Evolutionary conservation across 2,113 vertebrate genomes (phyloP).

Genomic region (Nothocercus julius): DNA sequence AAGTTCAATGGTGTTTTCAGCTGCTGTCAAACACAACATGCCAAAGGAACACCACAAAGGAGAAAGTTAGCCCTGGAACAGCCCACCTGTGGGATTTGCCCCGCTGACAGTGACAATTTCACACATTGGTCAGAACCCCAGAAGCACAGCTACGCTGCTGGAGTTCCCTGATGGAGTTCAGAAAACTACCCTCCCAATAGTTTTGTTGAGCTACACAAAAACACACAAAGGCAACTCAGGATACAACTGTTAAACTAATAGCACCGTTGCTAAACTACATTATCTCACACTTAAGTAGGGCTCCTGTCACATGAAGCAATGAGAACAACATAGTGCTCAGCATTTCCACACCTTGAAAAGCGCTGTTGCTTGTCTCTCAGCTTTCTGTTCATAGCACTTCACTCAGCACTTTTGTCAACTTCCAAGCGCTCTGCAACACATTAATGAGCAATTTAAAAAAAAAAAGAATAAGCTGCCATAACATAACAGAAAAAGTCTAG

Average conservation of each 20-base stretch:
- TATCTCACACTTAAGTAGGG: not conserved
- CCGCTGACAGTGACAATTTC: not conserved
- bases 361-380: not conserved
- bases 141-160: not conserved
- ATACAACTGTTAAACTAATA: not conserved
- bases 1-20: not conserved
- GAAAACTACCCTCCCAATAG: not conserved
- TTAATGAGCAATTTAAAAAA: not conserved
- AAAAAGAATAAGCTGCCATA: not conserved
- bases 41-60: not conserved
- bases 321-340: not conserved
- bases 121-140: not conserved
- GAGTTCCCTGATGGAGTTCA: not conserved
- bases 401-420: not conserved
- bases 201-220: not conserved
- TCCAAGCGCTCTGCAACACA: not conserved
- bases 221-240: not conserved
- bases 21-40: not conserved
- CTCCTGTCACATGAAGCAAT: not conserved
- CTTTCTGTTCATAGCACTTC: not conserved
- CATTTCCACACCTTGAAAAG: not conserved
- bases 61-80: not conserved
- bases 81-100: not conserved
- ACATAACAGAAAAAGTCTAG: not conserved
- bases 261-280: not conserved